phyloP scores from a whole-genome alignment of 2,888 invertebrate species.

The Andrena hattorfiana region DNA sequence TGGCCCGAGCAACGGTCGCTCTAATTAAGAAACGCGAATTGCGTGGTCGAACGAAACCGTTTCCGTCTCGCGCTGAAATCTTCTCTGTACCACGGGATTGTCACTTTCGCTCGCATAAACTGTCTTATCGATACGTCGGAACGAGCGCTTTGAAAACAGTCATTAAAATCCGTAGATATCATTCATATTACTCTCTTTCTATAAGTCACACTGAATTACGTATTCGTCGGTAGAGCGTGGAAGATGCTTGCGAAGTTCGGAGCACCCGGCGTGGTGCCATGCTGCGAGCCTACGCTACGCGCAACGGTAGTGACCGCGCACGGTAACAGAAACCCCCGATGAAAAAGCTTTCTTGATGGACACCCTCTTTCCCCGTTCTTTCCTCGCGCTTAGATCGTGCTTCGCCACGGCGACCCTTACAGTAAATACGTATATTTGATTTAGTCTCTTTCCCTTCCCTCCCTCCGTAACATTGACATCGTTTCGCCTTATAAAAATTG shows the following conservation, averaged over 20 bases:
- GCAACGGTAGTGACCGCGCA: slow-evolving; percentile 35
- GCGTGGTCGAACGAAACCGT: slow-evolving; percentile 53
- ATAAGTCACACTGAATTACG: slow-evolving; percentile 81
- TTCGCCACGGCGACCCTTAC: slow-evolving; percentile 51
- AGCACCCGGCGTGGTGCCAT: slow-evolving; percentile 51
- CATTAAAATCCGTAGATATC: slow-evolving; percentile 71
- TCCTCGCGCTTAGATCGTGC: slow-evolving; percentile 36
- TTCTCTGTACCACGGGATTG: slow-evolving; percentile 59
- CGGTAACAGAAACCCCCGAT: slow-evolving; percentile 51
- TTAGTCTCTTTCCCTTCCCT: slow-evolving; percentile 34
- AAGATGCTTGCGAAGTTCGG: slow-evolving; percentile 72
- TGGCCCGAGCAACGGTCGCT: slow-evolving; percentile 42
- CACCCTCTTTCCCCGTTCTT: neutral
- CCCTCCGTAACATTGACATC: slow-evolving; percentile 39
- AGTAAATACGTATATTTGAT: slow-evolving; percentile 63
- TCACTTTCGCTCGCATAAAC: slow-evolving; percentile 64
- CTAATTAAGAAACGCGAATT: slow-evolving; percentile 46
- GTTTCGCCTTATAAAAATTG: slow-evolving; percentile 62
- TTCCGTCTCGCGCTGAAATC: slow-evolving; percentile 66
- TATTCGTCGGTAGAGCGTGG: slow-evolving; percentile 77
- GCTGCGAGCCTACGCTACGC: slow-evolving; percentile 17
- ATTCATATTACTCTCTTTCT: slow-evolving; percentile 43
- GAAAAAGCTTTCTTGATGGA: slow-evolving; percentile 42
- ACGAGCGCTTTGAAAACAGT: slow-evolving; percentile 69
- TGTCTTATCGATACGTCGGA: slow-evolving; percentile 69